phyloP scores from a whole-genome alignment of 2,797 vertebrate genomes.

The Peromyscus attwateri region DNA sequence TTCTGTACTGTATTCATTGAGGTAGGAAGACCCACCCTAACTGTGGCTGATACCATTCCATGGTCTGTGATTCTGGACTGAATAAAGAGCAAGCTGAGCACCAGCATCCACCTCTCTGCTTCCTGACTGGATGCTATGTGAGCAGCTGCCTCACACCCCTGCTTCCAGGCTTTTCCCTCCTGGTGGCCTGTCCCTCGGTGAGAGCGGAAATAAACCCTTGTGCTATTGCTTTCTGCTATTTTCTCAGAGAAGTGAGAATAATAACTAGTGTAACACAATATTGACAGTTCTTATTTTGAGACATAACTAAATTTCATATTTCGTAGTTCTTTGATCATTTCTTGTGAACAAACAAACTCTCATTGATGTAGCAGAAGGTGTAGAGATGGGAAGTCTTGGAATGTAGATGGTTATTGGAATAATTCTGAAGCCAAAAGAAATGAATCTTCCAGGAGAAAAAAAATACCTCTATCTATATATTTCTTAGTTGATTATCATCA shows the following conservation, averaged over 20 bases:
- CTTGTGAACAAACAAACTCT: not conserved
- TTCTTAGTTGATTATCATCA: not conserved
- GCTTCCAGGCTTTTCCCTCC: not conserved
- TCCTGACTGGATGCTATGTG: not conserved
- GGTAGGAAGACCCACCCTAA: not conserved
- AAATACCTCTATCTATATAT: not conserved
- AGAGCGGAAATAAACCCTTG: not conserved
- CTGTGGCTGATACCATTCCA: not conserved
- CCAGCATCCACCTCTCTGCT: not conserved
- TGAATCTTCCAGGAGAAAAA: not conserved
- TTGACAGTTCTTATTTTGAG: not conserved
- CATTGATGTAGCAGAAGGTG: not conserved
- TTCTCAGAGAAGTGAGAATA: not conserved
- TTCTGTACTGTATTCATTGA: not conserved
- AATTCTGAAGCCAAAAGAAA: not conserved
- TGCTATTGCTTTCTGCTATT: not conserved
- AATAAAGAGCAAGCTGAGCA: not conserved
- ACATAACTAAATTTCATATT: not conserved
- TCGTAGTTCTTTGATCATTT: constrained; percentile 5
- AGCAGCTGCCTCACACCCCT: not conserved
- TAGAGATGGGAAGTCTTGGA: not conserved
- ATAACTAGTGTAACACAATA: not conserved
- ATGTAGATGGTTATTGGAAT: not conserved
- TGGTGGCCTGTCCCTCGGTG: no score
- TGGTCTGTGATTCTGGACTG: not conserved